A percentile compares a stretch with the other conserved stretches of the same genome.
Conservation (phyloP, 1,140 invertebrate species). For the Helicoverpa zea region DNA sequence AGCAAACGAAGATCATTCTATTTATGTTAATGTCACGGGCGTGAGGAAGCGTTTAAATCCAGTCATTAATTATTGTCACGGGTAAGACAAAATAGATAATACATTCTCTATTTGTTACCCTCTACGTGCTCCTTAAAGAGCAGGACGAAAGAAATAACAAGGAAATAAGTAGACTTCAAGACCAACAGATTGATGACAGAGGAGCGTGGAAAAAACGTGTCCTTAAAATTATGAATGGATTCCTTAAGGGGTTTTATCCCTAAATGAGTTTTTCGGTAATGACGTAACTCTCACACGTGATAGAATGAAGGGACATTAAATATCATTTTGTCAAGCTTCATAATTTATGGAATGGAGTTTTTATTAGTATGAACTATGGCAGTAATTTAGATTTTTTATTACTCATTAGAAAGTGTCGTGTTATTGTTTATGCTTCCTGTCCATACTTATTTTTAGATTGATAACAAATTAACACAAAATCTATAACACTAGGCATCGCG, state of each 20-base stretch:
- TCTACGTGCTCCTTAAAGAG: constrained; percentile 75
- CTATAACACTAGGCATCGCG: too few relatives aligned
- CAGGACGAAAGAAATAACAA: constrained; percentile 82
- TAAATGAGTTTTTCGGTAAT: constrained; percentile 77
- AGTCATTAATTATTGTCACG: constrained; percentile 86
- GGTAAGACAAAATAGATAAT: constrained; percentile 86
- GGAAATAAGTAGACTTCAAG: constrained; percentile 78
- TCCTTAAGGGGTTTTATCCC: constrained; percentile 69
- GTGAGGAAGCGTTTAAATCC: constrained; percentile 87
- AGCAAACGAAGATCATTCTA: constrained; percentile 84
- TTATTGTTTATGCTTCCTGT: constrained; percentile 75
- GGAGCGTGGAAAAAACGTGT: constrained; percentile 78
- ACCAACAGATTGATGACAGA: constrained; percentile 81
- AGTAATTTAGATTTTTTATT: constrained; percentile 78
- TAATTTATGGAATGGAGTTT: constrained; percentile 75
- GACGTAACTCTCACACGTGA: constrained; percentile 71
- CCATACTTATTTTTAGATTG: constrained; percentile 62
- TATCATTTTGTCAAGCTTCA: constrained; percentile 83
- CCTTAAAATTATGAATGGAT: constrained; percentile 78
- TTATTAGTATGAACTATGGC: constrained; percentile 71
- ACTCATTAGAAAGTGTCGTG: constrained; percentile 63
- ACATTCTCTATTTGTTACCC: constrained; percentile 83
- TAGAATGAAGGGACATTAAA: constrained; percentile 78
- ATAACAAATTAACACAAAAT: not conserved
- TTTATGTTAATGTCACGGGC: constrained; percentile 86